These are phyloP conservation scores for Pristionchus entomophagus DNA, from an alignment of 2,888 invertebrate species.

Conservation along the genomic window DNA sequence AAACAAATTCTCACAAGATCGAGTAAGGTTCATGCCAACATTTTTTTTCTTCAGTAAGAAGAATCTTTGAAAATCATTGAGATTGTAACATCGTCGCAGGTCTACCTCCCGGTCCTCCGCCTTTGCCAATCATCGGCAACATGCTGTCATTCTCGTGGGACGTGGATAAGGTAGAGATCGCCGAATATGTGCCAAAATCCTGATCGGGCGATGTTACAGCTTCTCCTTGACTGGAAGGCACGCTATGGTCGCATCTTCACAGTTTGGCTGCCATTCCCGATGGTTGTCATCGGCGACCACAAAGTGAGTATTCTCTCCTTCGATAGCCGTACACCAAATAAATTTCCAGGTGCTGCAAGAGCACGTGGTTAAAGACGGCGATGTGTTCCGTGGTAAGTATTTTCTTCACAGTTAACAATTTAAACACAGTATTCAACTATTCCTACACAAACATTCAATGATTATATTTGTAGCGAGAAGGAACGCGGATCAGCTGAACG, in stretches of 20 bases:
- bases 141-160: slow-evolving; percentile 22
- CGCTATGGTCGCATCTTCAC: neutral
- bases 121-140: slow-evolving; percentile 20
- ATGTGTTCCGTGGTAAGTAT: neutral
- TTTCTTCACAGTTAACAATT: neutral
- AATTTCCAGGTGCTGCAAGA: neutral
- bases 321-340: neutral
- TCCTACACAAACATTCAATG: neutral
- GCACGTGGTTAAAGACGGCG: neutral
- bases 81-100: neutral
- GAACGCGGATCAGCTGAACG: neutral
- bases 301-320: neutral
- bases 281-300: slow-evolving; percentile 6
- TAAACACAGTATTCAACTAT: neutral
- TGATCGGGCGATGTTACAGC: neutral
- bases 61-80: no score
- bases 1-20: no score
- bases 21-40: no score
- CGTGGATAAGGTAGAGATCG: neutral
- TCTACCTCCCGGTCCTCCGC: slow-evolving; percentile 28
- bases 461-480: neutral
- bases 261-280: neutral
- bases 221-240: neutral
- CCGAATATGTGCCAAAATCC: neutral
- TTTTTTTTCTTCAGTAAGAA: no score